Conservation (phyloP, 2,888 invertebrate genomes). For the Lasioglossum leucozonium region DNA sequence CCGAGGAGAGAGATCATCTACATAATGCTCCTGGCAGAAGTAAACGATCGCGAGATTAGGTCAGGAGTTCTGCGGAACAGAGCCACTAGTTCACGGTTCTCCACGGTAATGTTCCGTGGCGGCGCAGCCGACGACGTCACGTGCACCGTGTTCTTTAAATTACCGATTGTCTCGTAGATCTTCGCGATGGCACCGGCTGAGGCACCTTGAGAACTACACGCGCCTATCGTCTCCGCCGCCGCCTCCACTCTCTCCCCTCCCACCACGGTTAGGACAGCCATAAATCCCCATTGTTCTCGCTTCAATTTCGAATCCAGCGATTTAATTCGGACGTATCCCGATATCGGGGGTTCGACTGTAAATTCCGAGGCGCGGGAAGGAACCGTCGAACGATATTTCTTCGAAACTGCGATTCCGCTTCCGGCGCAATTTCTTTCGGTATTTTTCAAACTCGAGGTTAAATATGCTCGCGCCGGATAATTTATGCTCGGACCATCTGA, state of each 20-base stretch:
- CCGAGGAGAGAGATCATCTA: conserved; percentile 55
- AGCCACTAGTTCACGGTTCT: not conserved
- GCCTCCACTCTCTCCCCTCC: too few species aligned
- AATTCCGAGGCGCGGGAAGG: not conserved
- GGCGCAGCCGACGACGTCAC: conserved; percentile 31
- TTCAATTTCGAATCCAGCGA: conserved; percentile 29
- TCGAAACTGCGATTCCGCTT: not conserved
- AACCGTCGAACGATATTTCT: conserved; percentile 3
- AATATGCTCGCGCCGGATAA: not conserved
- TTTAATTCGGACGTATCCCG: conserved; percentile 38
- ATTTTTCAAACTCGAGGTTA: not conserved
- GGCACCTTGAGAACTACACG: conserved; percentile 14
- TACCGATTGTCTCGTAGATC: conserved; percentile 52
- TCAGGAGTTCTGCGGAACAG: conserved; percentile 47
- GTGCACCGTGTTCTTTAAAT: conserved; percentile 52
- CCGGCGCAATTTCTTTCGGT: not conserved
- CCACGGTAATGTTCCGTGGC: not conserved
- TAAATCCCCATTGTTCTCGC: conserved; percentile 52
- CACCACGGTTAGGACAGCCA: conserved; percentile 15
- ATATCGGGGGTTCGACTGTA: conserved; percentile 11
- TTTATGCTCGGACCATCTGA: not conserved
- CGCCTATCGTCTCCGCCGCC: too few species aligned
- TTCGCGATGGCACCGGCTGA: conserved; percentile 8
- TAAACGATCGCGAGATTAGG: conserved; percentile 60
- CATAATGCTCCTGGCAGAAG: conserved; percentile 58